Base-by-base conservation (phyloP, 2,888 invertebrate genomes). In the Cerastoderma edule region DNA sequence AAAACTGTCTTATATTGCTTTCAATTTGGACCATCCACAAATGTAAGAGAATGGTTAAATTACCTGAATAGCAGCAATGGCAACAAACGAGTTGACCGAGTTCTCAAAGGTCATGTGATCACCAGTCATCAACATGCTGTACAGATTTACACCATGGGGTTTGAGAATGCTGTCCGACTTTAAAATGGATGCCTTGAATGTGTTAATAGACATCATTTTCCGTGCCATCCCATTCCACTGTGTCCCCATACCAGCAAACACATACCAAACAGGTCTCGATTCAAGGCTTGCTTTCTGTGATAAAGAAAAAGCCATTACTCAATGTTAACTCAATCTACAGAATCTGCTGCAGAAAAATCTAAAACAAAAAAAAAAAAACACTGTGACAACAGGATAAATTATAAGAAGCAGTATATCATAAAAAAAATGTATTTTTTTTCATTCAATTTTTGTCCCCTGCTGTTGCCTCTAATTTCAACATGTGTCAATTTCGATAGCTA, bases 241-340 rank as follows among this genome's bases (percentile, higher is more conserved):
- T 53, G 97, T 96, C 19, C 99, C 99, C 99, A 99, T 99, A 75
- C 99, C 99, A 57, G 98, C 96, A 94, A 98, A 99, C 80, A 99
- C 95, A 93, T 95, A 99, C 97, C 98, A 99, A 70, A 99, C 93
- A 0, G 98, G 97, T 19, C 96, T 95, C 80, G 95, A 94, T 53
- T 96, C 95, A 19, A 94, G 63, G 5, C 87, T 67, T 30, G 86
- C 84, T 74, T 90, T 87, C 90, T 92, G 83, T n/a, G 83, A 83
- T 4, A 22, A 33, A 33, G 30, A 56, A 33, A 22, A 50, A 66
- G 3, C 48, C 48, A 22, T 4, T 48, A 48, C 44, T 44, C 19
- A 10, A 44, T 44, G 44, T 13, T 13, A 13, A 44, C 19, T 44
- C 19, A 44, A 10, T n/a, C n/a, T n/a, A n/a, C n/a, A n/a, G n/a